These are phyloP conservation scores for Oscheius sp. DNA, from an alignment of 2,888 invertebrate genomes.

Conservation along the genomic window DNA sequence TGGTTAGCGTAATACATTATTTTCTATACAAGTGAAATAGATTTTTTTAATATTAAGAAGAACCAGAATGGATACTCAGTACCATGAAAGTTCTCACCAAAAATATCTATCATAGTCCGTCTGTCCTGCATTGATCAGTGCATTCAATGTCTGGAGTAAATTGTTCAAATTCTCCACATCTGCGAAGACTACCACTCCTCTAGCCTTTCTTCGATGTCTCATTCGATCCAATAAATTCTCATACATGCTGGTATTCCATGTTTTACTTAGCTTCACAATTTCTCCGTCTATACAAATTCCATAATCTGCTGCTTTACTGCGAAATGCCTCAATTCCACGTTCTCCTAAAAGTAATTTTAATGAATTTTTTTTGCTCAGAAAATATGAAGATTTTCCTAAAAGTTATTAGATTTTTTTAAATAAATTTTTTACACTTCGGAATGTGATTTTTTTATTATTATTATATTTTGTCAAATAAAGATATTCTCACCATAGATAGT, in stretches of 20 bases:
- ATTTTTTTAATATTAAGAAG: no score
- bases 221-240: constrained; percentile 77
- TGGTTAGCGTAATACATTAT: no score
- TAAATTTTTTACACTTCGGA: no score
- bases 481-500: constrained; percentile 81
- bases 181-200: constrained; percentile 79
- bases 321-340: constrained; percentile 66
- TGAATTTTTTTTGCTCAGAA: no score
- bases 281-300: constrained; percentile 76
- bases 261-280: constrained; percentile 66
- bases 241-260: constrained; percentile 71
- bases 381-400: no score
- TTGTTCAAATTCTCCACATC: constrained; percentile 78
- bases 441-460: no score
- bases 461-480: no score
- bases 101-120: constrained; percentile 50
- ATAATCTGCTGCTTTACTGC: constrained; percentile 63
- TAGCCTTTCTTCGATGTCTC: constrained; percentile 73
- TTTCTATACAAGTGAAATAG: no score
- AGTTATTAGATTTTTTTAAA: no score
- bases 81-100: constrained; percentile 34
- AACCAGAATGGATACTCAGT: no score
- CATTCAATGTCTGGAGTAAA: constrained; percentile 44
- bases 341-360: constrained; percentile 37
- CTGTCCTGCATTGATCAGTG: constrained; percentile 39